Conservation (phyloP, 1,140 invertebrate species). For the Notospermus geniculatus region DNA sequence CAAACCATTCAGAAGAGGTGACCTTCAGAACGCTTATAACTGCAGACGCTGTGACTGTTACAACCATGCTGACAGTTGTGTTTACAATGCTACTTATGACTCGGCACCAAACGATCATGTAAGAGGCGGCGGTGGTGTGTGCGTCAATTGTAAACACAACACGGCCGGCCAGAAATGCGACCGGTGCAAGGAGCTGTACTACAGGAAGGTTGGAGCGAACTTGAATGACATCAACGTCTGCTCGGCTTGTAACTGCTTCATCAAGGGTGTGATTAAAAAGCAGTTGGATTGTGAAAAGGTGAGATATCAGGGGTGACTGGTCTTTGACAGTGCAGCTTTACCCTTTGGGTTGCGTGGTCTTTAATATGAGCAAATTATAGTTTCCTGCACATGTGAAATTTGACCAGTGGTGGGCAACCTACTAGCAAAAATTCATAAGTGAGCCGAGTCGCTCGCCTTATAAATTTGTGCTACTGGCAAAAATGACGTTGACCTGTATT, state of each 20-base stretch:
- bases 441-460: no score
- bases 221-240: constrained; percentile 91
- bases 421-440: no score
- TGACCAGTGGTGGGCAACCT: no score
- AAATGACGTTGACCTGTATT: no score
- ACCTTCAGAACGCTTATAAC: constrained; percentile 34
- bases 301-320: neutral
- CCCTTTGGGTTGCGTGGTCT: no score
- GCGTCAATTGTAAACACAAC: constrained; percentile 47
- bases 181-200: constrained; percentile 80
- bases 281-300: constrained; percentile 43
- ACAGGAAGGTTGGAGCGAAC: constrained; percentile 75
- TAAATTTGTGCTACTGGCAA: no score
- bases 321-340: no score
- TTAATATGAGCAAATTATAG: no score
- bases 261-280: constrained; percentile 24
- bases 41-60: constrained; percentile 49
- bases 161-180: constrained; percentile 49
- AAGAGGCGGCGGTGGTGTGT: constrained; percentile 50
- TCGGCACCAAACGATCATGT: constrained; percentile 40
- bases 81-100: constrained; percentile 44
- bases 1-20: constrained; percentile 45
- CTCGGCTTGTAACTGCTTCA: constrained; percentile 36
- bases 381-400: no score
- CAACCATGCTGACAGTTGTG: constrained; percentile 43